Base-by-base conservation (phyloP, 23 tunicate species). In the Ascidia mentula region DNA sequence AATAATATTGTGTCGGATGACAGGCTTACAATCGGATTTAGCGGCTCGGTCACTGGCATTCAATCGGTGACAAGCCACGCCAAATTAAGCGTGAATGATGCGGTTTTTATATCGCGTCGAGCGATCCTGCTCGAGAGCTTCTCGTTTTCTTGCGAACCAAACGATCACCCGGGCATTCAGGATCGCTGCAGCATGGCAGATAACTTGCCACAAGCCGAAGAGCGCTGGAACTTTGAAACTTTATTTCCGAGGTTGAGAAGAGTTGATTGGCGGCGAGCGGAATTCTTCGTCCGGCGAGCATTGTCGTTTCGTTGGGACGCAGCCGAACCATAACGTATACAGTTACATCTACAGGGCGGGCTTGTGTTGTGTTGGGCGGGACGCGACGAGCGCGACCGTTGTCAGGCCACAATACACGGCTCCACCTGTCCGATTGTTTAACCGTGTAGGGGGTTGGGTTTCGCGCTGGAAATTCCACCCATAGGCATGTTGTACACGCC, bases 251-350 rank as follows among this genome's bases (percentile, higher is more conserved):
- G 65, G 65, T 53, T 53, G 65, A 53, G 24, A 26, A 20, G 65
- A 28, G 28, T 53, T 53, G 65, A 53, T 53, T 53, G 65, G 28
- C 24, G 65, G 4, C 65, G 65, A 53, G 24, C 65, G 65, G 65
- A 53, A 53, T 53, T 53, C 13, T 3, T 53, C 65, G 65, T 53
- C 65, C 65, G 65, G 28, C 7, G 65, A 28, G 65, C 65, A 20
- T 53, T 53, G 65, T 53, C 65, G 22, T 53, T 53, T 53, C 65
- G 65, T 53, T 53, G 65, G 65, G 65, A 53, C 65, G 65, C 65
- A 20, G 65, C 7, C 65, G 65, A 53, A 53, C 65, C 65, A 53
- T 26, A 53, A 53, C 65, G 65, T 53, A 53, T 53, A 53, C 65
- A 5, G 65, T 53, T 53, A 53, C 65, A 28, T 9, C 24, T 53